phyloP scores from a whole-genome alignment of 2,888 invertebrate genomes.

The Lumbricus terrestris region DNA sequence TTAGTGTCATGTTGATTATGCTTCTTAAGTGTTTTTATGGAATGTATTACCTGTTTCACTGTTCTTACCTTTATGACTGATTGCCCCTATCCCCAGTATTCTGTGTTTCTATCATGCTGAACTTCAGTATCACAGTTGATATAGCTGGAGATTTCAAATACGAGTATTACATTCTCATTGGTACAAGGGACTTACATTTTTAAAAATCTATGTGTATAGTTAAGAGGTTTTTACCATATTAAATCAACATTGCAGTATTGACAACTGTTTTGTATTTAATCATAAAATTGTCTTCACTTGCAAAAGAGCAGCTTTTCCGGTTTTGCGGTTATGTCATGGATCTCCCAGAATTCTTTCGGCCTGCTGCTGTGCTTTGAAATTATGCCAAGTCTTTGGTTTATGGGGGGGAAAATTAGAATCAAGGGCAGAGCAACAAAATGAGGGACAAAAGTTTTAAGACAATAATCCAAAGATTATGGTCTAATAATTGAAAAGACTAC shows the following conservation, averaged over 20 bases:
- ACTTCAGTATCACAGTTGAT: background rate
- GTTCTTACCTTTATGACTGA: background rate
- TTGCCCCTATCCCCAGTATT: background rate
- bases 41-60: background rate
- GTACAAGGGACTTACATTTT: background rate
- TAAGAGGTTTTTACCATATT: background rate
- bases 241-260: background rate
- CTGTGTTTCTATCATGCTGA: too few relatives aligned
- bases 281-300: too few relatives aligned
- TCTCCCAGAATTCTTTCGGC: background rate
- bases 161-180: background rate
- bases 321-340: too few relatives aligned
- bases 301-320: too few relatives aligned
- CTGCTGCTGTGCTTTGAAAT: too few relatives aligned
- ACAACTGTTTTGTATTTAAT: background rate
- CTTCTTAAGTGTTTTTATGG: background rate
- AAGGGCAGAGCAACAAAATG: background rate
- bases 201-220: background rate
- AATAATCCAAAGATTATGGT: too few relatives aligned
- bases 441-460: too few relatives aligned
- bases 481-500: too few relatives aligned
- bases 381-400: background rate
- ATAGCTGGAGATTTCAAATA: background rate
- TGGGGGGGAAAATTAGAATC: background rate
- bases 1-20: background rate